Conservation (phyloP, 2,113 vertebrate species). For the Syngnathus typhle region DNA sequence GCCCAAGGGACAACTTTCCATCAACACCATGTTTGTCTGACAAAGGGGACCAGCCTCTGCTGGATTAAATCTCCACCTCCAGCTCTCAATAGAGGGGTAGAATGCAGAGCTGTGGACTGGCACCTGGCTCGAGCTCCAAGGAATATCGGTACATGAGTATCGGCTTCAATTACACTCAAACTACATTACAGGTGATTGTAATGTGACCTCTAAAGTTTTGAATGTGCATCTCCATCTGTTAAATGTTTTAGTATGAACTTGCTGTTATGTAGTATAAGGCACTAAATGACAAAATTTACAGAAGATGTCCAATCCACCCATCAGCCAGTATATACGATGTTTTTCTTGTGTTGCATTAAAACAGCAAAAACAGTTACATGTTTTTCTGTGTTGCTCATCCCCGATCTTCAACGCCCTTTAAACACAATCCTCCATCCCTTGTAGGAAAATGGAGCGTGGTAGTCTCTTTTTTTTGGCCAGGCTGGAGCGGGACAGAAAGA, state of each 20-base stretch:
- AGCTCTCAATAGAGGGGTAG: slow-evolving; percentile 16
- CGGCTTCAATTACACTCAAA: no score
- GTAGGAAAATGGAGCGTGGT: slow-evolving; percentile 51
- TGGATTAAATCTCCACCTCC: slow-evolving; percentile 13
- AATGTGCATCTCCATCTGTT: no score
- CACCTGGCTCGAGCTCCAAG: background rate
- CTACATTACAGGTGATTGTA: background rate
- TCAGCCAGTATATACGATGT: no score
- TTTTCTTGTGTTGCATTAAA: no score
- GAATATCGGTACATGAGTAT: slow-evolving; percentile 6
- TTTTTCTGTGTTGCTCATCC: no score
- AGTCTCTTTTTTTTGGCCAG: slow-evolving; percentile 52
- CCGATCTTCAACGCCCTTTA: no score
- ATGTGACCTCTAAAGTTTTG: background rate
- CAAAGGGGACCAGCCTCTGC: slow-evolving; percentile 15
- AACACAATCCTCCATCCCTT: slow-evolving; percentile 18
- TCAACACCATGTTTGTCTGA: slow-evolving; percentile 35
- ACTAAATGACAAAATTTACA: background rate
- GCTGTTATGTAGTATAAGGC: background rate
- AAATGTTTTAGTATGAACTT: no score
- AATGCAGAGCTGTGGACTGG: slow-evolving; percentile 12
- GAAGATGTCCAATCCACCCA: background rate
- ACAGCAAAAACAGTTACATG: no score
- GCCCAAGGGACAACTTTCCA: slow-evolving; percentile 38
- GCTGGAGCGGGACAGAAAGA: slow-evolving; percentile 30